These are phyloP conservation scores for Penaeus monodon DNA, from an alignment of 2,888 invertebrate genomes.

Conservation along the genomic window DNA sequence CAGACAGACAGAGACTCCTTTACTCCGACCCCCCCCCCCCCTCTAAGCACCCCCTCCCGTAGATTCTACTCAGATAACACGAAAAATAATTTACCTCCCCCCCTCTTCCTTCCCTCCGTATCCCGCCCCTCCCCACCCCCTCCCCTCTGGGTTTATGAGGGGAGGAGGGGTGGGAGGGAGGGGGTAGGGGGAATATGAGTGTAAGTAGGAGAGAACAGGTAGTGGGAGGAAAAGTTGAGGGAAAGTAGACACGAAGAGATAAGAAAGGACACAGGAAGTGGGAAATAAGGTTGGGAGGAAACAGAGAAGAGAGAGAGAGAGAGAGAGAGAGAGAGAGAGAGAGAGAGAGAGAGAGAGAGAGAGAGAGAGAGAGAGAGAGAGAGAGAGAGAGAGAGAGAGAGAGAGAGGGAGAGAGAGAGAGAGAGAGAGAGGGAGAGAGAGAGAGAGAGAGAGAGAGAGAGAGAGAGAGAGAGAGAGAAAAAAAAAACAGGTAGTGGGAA, in stretches of 20 bases:
- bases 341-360: not conserved
- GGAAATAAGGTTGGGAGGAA: not conserved
- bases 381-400: not conserved
- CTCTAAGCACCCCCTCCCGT: not conserved
- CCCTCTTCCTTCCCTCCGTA: not conserved
- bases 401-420: not conserved
- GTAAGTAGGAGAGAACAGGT: not conserved
- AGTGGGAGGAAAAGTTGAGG: not conserved
- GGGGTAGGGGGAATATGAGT: not conserved
- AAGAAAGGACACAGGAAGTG: not conserved
- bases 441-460: not conserved
- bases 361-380: not conserved
- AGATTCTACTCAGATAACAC: no score
- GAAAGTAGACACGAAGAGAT: no score
- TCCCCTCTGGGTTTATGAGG: not conserved
- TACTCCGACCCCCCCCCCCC: not conserved
- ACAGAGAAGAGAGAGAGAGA: not conserved
- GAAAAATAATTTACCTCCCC: not conserved
- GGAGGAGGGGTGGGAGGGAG: not conserved
- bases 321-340: not conserved
- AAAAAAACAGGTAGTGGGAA: not conserved
- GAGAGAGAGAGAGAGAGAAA: not conserved
- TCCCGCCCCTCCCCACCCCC: not conserved
- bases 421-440: not conserved
- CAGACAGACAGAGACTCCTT: no score